Evolutionary conservation across 2,113 vertebrate genomes (phyloP).

Genomic region (Carlito syrichta): DNA sequence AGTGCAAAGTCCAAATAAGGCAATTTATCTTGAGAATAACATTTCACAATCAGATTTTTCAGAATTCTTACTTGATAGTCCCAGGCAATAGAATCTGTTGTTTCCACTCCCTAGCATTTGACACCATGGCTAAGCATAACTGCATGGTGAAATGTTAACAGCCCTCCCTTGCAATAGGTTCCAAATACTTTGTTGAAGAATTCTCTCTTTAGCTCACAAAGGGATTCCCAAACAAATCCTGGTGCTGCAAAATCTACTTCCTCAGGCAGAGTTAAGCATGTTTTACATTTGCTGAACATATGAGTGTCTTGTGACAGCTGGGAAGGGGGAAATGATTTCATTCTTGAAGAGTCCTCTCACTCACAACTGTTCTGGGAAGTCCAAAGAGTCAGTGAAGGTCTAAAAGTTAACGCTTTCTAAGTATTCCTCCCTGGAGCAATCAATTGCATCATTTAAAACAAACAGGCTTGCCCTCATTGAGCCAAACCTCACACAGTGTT

Average conservation of each 20-base stretch:
- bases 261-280: not conserved
- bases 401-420: conserved; percentile 27
- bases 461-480: not conserved
- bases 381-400: not conserved
- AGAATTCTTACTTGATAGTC: not conserved
- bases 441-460: not conserved
- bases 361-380: not conserved
- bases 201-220: not conserved
- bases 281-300: not conserved
- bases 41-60: not conserved
- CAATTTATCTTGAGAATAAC: not conserved
- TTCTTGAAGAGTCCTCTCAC: not conserved
- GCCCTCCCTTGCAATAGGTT: not conserved
- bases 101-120: not conserved
- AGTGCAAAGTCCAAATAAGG: not conserved
- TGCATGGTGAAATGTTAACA: not conserved
- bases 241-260: not conserved
- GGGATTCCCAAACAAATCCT: not conserved
- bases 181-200: not conserved
- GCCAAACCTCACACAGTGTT: not conserved
- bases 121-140: accelerated
- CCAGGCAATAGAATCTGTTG: not conserved
- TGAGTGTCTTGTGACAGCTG: not conserved
- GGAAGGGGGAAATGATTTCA: not conserved
- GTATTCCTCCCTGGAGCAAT: not conserved